A percentile compares a stretch with the other conserved stretches of the same genome.
These are phyloP conservation scores for Gopherus evgoodei DNA, from an alignment of 2,113 vertebrate genomes.

Conservation along the genomic window DNA sequence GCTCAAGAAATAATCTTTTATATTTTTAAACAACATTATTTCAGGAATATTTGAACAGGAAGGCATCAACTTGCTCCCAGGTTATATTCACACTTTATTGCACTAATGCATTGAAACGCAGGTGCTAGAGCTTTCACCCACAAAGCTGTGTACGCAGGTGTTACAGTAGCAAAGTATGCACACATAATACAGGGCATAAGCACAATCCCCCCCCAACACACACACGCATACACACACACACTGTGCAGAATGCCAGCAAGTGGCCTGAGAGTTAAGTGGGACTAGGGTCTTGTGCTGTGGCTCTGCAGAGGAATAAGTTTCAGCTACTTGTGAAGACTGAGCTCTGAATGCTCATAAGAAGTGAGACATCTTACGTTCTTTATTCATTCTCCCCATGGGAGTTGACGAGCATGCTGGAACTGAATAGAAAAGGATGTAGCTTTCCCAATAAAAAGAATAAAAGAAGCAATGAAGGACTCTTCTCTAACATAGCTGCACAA, in stretches of 20 bases:
- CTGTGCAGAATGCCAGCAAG: not conserved
- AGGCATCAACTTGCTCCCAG: too few species aligned
- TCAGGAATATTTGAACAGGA: too few species aligned
- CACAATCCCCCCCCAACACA: too few species aligned
- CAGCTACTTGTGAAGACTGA: not conserved
- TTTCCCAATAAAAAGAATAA: not conserved
- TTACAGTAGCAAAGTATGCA: too few species aligned
- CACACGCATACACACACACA: too few species aligned
- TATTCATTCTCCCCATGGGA: not conserved
- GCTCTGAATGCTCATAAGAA: not conserved
- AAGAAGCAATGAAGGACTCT: fast-evolving
- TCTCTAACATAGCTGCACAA: not conserved
- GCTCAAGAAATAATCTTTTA: not conserved
- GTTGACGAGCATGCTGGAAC: not conserved
- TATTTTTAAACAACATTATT: not conserved
- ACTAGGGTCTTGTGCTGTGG: not conserved
- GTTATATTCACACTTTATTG: too few species aligned
- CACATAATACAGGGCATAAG: too few species aligned
- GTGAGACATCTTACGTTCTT: not conserved
- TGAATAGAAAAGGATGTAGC: not conserved
- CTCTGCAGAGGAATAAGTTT: not conserved
- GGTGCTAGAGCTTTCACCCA: too few species aligned
- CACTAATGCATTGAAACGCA: too few species aligned
- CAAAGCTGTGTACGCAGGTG: too few species aligned
- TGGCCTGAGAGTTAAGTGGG: not conserved